Conservation (phyloP, 2,888 invertebrate species). For the Griposia aprilina region DNA sequence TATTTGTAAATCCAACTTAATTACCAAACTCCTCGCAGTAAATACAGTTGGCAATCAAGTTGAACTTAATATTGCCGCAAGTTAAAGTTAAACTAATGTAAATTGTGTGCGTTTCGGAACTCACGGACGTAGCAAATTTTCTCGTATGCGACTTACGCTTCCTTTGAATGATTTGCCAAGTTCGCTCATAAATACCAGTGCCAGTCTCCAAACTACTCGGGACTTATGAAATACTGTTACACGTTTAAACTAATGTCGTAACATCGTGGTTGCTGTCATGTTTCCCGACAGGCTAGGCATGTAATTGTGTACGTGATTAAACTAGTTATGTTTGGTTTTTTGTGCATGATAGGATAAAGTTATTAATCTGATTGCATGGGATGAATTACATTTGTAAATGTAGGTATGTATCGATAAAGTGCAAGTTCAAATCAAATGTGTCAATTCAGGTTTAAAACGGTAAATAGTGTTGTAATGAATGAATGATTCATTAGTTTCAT, state of each 20-base stretch:
- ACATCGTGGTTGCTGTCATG: constrained; percentile 35
- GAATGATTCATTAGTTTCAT: constrained; percentile 5
- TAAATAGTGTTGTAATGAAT: neutral
- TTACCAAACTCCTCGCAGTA: constrained; percentile 48
- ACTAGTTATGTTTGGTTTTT: constrained; percentile 18
- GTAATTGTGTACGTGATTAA: constrained; percentile 39
- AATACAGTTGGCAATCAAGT: constrained; percentile 65
- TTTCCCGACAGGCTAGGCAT: constrained; percentile 10
- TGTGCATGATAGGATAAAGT: neutral
- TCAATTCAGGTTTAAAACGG: neutral
- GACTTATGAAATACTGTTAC: constrained; percentile 51
- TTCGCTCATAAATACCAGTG: constrained; percentile 52
- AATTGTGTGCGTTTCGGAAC: constrained; percentile 68
- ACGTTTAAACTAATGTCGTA: constrained; percentile 45
- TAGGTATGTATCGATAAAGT: neutral
- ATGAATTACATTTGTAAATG: neutral
- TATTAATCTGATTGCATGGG: constrained; percentile 4
- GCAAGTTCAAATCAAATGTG: constrained; percentile 8
- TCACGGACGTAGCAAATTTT: constrained; percentile 72
- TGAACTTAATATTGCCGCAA: constrained; percentile 69
- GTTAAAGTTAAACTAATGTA: constrained; percentile 72
- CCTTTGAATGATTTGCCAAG: constrained; percentile 70
- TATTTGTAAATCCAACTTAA: constrained; percentile 38
- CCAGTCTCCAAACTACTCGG: constrained; percentile 35
- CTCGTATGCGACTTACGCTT: constrained; percentile 67